Base-by-base conservation (phyloP, 2,113 vertebrate genomes). In the Urocolius indicus region DNA sequence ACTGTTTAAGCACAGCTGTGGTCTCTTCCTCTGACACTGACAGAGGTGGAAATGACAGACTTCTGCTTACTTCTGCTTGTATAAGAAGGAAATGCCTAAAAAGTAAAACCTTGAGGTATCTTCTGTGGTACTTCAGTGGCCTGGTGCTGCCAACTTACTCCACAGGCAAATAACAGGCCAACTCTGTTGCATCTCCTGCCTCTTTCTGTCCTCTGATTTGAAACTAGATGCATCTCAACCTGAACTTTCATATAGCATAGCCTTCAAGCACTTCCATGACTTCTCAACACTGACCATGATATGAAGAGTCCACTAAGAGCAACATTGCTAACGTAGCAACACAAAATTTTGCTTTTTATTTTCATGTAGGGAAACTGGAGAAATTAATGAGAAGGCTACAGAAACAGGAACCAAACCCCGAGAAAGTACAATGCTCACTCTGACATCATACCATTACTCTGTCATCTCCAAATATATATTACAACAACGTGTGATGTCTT, bases 101-200 rank as follows among this genome's bases (percentile, higher is more conserved):
- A 8, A 51, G 14, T 22, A 45, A 82, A 67, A 36, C 13, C 46
- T 41, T 24, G 22, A 55, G 43, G 41, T 14, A 76, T 36, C 15
- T 80, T 49, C 63, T 12, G 6, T 1, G 10, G 30, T 26, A 66
- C 27, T 57, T 41, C 34, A 62, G 0, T 4, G 27, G 41, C 36
- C 57, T 38, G 8, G 26, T 24, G 58, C 49, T 41, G 46, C 46
- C n/a, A 17, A 34, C 14, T 87, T 9, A 51, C 34, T 13, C 26
- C 36, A 24, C 0, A 3, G 71, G 22, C 18, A 68, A 78, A 20
- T 17, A 46, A 76, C 0, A 1, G 8, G 2, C 8, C 49, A 38
- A 1, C 27, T 71, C 79, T 61, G 57, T 29, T 5, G 10, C 6
- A 82, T 5, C 18, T 58, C n/a, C 62, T 84, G 54, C 30, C n/a